Base-by-base conservation (phyloP, 2,888 invertebrate genomes). In the Cancer borealis region DNA sequence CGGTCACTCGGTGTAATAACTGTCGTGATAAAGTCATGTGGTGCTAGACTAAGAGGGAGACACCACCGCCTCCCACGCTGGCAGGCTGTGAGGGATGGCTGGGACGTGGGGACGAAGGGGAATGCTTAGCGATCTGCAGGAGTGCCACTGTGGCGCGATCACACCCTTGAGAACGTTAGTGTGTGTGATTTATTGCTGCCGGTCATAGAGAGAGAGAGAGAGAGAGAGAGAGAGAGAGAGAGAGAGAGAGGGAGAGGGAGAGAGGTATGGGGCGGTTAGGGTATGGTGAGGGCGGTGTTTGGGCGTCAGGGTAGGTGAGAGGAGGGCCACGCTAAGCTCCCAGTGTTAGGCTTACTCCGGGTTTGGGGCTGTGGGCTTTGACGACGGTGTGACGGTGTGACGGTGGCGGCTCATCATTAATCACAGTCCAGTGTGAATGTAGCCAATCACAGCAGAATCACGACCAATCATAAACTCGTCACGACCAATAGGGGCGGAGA, bases 401-500 rank as follows among this genome's bases (percentile, higher is more conserved):
- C 93, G 91, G 91, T 84, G 93, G 89, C 93, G 46, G 87, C 88
- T 92, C 88, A 94, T 88, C 94, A 94, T 94, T 94, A 94, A 94
- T 94, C 94, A 94, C 89, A 92, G 89, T 92, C 79, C 89, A 30
- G 90, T n/a, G 88, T 92, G 92, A 89, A 92, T 89, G 92, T 88
- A 92, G 92, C 94, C 94, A 94, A 94, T 94, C 93, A 84, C 90
- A 90, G 93, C 39, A 79, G 60, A 93, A 93, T 93, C 92, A 92
- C 92, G 30, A 94, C 92, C 94, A 92, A 94, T 92, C 94, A 92
- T 92, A 89, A 92, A 90, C 92, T 90, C 89, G 92, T 89, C 89
- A 84, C 92, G 89, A 92, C 94, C 94, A 94, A 94, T 89, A 92
- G 92, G 94, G 94, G 94, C 92, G 92, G 94, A 39, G 94, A 92